Percentiles rank a stretch among this genome's conserved stretches.
Evolutionary conservation across 2,888 invertebrate genomes (phyloP).

Genomic region (Empis livida): DNA sequence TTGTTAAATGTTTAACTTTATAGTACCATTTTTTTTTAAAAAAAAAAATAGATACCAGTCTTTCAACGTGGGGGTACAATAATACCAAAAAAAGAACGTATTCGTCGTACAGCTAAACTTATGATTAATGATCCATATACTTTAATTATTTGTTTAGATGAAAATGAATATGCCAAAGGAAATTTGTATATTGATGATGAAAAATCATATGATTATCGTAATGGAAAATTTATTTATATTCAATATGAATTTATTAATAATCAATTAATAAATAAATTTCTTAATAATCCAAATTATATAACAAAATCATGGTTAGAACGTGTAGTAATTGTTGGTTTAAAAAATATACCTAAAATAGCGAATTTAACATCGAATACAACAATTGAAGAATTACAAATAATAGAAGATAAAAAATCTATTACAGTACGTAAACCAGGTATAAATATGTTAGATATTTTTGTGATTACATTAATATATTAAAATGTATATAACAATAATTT

Average conservation of each 20-base stretch:
- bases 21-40: too few species aligned
- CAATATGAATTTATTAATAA: slow-evolving; percentile 49
- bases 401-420: slow-evolving; percentile 52
- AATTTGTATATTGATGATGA: slow-evolving; percentile 87
- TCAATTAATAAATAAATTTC: slow-evolving; percentile 51
- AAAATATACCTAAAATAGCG: slow-evolving; percentile 54
- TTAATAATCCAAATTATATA: slow-evolving; percentile 53
- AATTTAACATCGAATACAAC: slow-evolving; percentile 39
- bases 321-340: slow-evolving; percentile 69
- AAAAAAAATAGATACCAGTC: slow-evolving; percentile 80
- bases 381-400: slow-evolving; percentile 49
- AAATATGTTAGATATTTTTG: slow-evolving; percentile 67
- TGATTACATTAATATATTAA: slow-evolving; percentile 42
- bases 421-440: slow-evolving; percentile 78
- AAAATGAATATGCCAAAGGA: slow-evolving; percentile 54
- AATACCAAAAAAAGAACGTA: slow-evolving; percentile 79
- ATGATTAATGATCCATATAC: slow-evolving; percentile 92
- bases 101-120: slow-evolving; percentile 69
- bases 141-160: slow-evolving; percentile 68
- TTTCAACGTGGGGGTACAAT: slow-evolving; percentile 88
- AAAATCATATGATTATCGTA: slow-evolving; percentile 66
- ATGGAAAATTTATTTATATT: slow-evolving; percentile 61
- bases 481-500: too few species aligned
- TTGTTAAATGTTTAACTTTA: too few species aligned
- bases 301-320: slow-evolving; percentile 82